phyloP scores from a whole-genome alignment of 1,140 invertebrate genomes.

The Homarus americanus region DNA sequence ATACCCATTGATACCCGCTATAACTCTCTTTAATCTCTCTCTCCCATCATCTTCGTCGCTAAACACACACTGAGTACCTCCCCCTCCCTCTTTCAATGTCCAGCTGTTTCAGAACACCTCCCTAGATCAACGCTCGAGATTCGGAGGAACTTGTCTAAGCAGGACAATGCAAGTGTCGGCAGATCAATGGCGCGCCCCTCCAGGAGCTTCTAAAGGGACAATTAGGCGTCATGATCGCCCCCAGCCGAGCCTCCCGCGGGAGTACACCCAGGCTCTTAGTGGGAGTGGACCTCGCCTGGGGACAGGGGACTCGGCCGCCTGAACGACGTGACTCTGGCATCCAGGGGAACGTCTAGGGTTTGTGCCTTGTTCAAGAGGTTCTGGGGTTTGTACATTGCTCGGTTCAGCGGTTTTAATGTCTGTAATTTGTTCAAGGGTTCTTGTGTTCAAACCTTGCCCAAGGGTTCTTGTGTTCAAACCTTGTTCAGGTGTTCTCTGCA shows the following conservation, averaged over 20 bases:
- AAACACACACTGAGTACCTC: neutral
- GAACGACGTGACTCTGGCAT: neutral
- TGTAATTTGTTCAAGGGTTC: too few species aligned
- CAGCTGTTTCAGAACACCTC: too few species aligned
- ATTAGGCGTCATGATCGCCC: slow-evolving; percentile 61
- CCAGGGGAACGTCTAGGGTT: neutral
- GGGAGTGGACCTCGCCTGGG: slow-evolving; percentile 30
- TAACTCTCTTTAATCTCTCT: neutral
- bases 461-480: too few species aligned
- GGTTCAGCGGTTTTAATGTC: too few species aligned
- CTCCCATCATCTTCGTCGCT: neutral
- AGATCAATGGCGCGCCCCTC: slow-evolving; percentile 28
- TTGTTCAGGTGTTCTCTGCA: too few species aligned
- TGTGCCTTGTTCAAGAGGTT: neutral
- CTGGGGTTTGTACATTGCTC: too few species aligned
- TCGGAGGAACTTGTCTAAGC: neutral
- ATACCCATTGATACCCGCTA: neutral
- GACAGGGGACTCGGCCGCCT: neutral
- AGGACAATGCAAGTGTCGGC: slow-evolving; percentile 18
- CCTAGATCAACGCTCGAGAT: neutral
- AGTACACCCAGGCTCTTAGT: slow-evolving; percentile 31
- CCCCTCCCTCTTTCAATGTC: neutral
- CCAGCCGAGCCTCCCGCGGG: slow-evolving; percentile 47
- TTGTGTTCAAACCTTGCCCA: too few species aligned
- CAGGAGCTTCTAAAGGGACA: slow-evolving; percentile 33